These are phyloP conservation scores for Fulmarus glacialis DNA, from an alignment of 2,113 vertebrate genomes.

Conservation along the genomic window DNA sequence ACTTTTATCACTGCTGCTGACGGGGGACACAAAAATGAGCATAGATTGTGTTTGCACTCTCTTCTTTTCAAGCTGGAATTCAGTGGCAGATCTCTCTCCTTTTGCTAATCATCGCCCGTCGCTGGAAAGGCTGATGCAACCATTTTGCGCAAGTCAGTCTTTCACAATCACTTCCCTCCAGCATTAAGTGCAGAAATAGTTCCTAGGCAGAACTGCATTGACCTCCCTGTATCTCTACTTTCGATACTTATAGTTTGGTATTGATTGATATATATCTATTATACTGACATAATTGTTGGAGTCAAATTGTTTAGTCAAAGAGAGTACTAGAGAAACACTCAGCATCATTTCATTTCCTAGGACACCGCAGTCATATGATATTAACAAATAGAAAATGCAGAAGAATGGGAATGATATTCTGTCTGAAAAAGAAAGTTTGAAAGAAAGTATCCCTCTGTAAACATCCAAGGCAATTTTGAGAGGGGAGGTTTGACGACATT, in stretches of 20 bases:
- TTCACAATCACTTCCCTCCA: constrained; percentile 41
- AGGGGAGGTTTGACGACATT: background rate
- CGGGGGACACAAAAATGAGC: background rate
- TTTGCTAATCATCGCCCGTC: background rate
- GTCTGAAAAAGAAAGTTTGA: background rate
- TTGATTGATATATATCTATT: background rate
- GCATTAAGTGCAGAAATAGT: background rate
- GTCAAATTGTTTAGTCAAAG: background rate
- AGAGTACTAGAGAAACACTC: background rate
- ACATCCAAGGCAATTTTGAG: background rate
- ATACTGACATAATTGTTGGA: background rate
- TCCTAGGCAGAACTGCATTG: background rate
- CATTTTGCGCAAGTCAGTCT: background rate
- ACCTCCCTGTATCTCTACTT: background rate
- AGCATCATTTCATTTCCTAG: background rate
- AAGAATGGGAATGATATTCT: background rate
- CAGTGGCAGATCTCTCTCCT: background rate
- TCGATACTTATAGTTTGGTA: background rate
- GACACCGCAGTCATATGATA: background rate
- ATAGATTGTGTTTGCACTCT: background rate
- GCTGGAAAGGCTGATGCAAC: constrained; percentile 2
- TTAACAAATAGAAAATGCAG: background rate
- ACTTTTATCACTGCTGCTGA: background rate
- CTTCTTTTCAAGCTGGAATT: background rate
- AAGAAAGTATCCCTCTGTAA: background rate